Evolutionary conservation across 2,797 vertebrate genomes (phyloP).

Genomic region (Enteromius mattozi): DNA sequence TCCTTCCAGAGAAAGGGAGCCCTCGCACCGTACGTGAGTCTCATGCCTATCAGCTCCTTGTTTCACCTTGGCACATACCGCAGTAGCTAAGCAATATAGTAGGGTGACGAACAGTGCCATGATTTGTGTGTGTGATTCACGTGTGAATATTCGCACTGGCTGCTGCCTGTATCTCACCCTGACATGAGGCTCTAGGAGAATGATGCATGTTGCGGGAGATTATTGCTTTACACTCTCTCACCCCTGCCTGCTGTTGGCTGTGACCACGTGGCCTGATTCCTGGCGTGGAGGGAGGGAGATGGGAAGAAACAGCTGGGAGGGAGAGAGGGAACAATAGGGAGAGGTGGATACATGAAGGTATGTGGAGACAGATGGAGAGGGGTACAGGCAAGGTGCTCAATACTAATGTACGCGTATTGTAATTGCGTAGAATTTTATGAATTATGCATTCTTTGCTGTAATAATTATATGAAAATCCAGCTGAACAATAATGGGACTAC

Average conservation of each 20-base stretch:
- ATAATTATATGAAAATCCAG: conserved; percentile 10
- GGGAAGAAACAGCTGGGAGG: conserved; percentile 44
- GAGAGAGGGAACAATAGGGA: conserved; percentile 15
- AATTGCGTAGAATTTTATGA: conserved; percentile 6
- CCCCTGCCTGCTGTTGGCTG: conserved; percentile 48
- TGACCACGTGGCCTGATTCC: conserved; percentile 50
- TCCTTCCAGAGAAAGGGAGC: conserved; percentile 60
- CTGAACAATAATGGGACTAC: not conserved
- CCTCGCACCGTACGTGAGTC: conserved; percentile 74
- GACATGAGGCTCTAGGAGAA: conserved; percentile 43
- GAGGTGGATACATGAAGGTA: conserved; percentile 15
- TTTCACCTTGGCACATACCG: conserved; percentile 76
- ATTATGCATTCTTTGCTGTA: conserved; percentile 9
- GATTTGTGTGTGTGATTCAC: conserved; percentile 34
- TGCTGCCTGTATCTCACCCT: conserved; percentile 44
- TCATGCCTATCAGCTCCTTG: conserved; percentile 81
- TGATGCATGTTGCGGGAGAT: conserved; percentile 51
- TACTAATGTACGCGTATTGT: conserved; percentile 24
- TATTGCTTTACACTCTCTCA: conserved; percentile 60
- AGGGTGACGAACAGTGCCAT: not conserved
- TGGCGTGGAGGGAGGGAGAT: not conserved
- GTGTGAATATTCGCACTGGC: not conserved
- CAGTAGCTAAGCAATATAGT: conserved; percentile 56
- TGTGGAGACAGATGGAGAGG: conserved; percentile 12
- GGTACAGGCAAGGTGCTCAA: not conserved